Evolutionary conservation across 2,113 vertebrate species (phyloP).

Genomic region (Dolichotis patagonum): DNA sequence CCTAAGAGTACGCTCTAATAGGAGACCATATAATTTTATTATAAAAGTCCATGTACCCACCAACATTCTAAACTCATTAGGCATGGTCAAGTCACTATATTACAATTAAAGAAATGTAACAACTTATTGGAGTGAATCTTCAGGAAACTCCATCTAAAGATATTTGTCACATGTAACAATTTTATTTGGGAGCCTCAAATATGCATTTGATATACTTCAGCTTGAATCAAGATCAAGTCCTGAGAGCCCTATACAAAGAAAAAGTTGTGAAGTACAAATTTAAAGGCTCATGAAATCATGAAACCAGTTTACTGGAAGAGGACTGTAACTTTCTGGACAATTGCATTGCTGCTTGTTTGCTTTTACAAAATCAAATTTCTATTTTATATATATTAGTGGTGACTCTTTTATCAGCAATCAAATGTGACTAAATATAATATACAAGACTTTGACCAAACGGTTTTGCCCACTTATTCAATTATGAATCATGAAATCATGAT

Average conservation of each 20-base stretch:
- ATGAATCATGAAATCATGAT: too few relatives aligned
- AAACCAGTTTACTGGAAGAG: neutral
- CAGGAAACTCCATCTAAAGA: neutral
- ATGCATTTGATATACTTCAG: neutral
- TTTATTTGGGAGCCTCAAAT: neutral
- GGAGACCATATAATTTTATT: neutral
- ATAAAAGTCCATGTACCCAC: neutral
- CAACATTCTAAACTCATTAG: neutral
- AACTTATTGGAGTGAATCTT: neutral
- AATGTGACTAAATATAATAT: neutral
- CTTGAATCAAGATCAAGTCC: neutral
- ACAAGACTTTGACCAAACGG: neutral
- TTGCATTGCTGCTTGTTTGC: neutral
- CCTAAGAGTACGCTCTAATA: neutral
- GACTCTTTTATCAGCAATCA: neutral
- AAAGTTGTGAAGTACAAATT: neutral
- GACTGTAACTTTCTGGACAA: neutral
- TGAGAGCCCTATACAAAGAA: neutral
- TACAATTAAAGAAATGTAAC: neutral
- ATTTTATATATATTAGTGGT: neutral
- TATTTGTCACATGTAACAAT: neutral
- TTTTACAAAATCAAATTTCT: neutral
- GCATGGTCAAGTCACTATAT: neutral
- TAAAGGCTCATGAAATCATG: neutral
- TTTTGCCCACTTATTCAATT: neutral